A percentile compares a stretch with the other conserved stretches of the same genome.
Evolutionary conservation across 2,113 vertebrate genomes (phyloP).

Genomic region (Phalacrocorax carbo): DNA sequence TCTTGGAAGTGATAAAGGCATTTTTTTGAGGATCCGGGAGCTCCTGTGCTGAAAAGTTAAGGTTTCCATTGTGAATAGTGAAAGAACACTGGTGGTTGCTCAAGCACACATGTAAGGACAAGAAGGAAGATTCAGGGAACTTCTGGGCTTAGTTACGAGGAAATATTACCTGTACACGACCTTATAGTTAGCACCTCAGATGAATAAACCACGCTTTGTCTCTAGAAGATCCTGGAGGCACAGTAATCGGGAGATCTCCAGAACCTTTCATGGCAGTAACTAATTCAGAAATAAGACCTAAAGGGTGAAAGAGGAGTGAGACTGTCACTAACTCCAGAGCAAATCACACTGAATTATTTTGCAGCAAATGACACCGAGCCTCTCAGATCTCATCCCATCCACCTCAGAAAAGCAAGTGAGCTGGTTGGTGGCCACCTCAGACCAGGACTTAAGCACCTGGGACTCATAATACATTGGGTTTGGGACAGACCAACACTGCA

Average conservation of each 20-base stretch:
- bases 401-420: not conserved
- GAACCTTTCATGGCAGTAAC: not conserved
- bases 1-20: not conserved
- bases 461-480: not conserved
- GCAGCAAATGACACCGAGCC: not conserved
- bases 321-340: not conserved
- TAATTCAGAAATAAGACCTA: not conserved
- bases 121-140: not conserved
- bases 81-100: not conserved
- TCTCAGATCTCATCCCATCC: not conserved
- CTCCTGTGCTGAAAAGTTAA: not conserved
- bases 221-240: not conserved
- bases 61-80: not conserved
- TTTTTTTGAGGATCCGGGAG: not conserved
- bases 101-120: not conserved
- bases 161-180: not conserved
- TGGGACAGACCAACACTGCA: not conserved
- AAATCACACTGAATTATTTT: not conserved
- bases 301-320: not conserved
- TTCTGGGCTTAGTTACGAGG: not conserved
- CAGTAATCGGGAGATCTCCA: not conserved
- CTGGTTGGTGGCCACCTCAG: rapidly evolving
- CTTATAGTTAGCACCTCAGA: not conserved
- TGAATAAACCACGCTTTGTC: not conserved
- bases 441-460: not conserved